Percentiles rank a stretch among this genome's conserved stretches.
phyloP scores from a whole-genome alignment of 2,797 vertebrate species.

The Melanotaenia boesemani region DNA sequence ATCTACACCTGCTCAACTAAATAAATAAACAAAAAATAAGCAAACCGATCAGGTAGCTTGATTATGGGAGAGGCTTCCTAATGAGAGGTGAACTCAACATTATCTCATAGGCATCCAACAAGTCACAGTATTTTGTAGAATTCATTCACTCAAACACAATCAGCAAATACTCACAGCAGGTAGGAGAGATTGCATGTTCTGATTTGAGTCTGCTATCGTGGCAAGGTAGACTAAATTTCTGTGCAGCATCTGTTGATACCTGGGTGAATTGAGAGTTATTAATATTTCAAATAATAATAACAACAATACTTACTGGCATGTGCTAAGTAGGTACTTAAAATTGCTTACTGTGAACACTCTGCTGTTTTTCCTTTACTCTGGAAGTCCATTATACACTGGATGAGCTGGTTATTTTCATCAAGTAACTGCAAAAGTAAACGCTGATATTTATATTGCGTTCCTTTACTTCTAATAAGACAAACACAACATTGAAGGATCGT shows the following conservation, averaged over 20 bases:
- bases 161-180: conserved; percentile 93
- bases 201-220: conserved; percentile 99
- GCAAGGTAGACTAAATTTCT: conserved; percentile 99
- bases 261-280: conserved; percentile 61
- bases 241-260: conserved; percentile 99
- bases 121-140: not conserved
- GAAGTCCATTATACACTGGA: conserved; percentile 99
- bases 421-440: conserved; percentile 86
- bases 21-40: too few relatives aligned
- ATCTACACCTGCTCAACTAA: too few relatives aligned
- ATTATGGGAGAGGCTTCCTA: not conserved
- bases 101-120: not conserved
- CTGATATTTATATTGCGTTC: conserved; percentile 19
- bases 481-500: not conserved
- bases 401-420: conserved; percentile 99
- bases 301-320: too few relatives aligned
- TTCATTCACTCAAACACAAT: not conserved
- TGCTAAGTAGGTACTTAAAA: fast-evolving
- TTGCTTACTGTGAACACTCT: conserved; percentile 98
- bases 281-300: not conserved
- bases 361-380: conserved; percentile 99
- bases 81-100: not conserved
- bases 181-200: conserved; percentile 98
- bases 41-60: too few relatives aligned
- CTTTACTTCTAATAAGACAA: not conserved